Conservation (phyloP, 2,797 vertebrate genomes). For the Propithecus perrieri region DNA sequence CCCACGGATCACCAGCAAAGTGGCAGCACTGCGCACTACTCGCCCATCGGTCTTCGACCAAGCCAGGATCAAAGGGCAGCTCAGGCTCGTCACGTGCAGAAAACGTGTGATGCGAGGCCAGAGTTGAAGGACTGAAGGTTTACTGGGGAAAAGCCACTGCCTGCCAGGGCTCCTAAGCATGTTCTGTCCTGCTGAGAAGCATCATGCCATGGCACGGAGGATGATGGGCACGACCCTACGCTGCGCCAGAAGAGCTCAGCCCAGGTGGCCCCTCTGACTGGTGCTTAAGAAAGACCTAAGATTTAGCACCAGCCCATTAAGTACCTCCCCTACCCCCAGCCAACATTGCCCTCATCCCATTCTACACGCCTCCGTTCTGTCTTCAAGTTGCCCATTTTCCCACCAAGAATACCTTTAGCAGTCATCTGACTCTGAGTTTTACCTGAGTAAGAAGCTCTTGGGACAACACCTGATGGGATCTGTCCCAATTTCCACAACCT, state of each 20-base stretch:
- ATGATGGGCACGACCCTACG: not conserved
- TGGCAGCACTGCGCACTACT: not conserved
- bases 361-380: not conserved
- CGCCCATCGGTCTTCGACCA: not conserved
- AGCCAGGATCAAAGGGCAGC: not conserved
- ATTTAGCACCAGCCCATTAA: not conserved
- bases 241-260: not conserved
- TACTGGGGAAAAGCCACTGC: not conserved
- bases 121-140: not conserved
- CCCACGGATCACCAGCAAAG: not conserved
- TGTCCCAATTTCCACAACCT: not conserved
- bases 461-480: not conserved
- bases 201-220: not conserved
- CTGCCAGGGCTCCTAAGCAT: not conserved
- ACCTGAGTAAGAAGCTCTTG: not conserved
- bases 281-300: not conserved
- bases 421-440: not conserved
- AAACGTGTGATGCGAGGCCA: not conserved
- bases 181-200: not conserved
- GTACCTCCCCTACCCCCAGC: too few species aligned
- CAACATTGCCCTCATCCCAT: not conserved
- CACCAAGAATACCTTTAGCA: not conserved
- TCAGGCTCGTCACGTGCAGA: not conserved
- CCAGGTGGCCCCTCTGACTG: fast-evolving
- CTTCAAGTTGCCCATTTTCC: not conserved